Percentiles rank a stretch among this genome's conserved stretches.
Evolutionary conservation across 37 sponge, comb jelly and placozoan species (phyloP).

Genomic region (Cladorhizidae sp.): DNA sequence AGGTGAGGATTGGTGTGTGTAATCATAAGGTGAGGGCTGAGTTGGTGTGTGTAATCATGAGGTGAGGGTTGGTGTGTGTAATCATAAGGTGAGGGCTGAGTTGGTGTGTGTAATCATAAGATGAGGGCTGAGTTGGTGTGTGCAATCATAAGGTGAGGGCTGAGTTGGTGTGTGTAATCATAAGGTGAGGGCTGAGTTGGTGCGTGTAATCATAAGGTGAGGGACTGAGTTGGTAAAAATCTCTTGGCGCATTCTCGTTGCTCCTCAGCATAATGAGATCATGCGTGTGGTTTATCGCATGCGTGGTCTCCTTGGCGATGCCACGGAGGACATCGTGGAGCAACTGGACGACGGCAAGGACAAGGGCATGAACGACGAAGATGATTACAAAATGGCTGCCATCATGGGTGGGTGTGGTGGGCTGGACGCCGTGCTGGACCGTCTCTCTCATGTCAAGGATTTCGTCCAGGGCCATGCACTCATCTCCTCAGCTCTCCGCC

Average conservation of each 20-base stretch:
- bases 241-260: too few relatives aligned
- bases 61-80: too few relatives aligned
- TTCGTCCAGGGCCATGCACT: constrained; percentile 70
- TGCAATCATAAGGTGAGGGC: background rate
- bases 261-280: constrained; percentile 41
- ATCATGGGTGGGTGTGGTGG: constrained; percentile 79
- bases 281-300: constrained; percentile 93
- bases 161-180: too few relatives aligned
- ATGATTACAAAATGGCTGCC: constrained; percentile 85
- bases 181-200: too few relatives aligned
- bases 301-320: constrained; percentile 95
- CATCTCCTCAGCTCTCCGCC: constrained; percentile 72
- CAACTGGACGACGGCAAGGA: constrained; percentile 59
- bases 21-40: background rate
- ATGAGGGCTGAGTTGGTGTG: background rate
- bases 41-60: too few relatives aligned
- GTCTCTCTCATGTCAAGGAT: constrained; percentile 67
- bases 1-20: too few relatives aligned
- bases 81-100: too few relatives aligned
- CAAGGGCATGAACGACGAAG: constrained; percentile 75
- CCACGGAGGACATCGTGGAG: constrained; percentile 94
- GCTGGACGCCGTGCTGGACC: constrained; percentile 75
- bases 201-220: too few relatives aligned
- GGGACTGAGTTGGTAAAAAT: too few relatives aligned
- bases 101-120: too few relatives aligned